Evolutionary conservation across 1,140 invertebrate genomes (phyloP).

Genomic region (Subanguina moxae): DNA sequence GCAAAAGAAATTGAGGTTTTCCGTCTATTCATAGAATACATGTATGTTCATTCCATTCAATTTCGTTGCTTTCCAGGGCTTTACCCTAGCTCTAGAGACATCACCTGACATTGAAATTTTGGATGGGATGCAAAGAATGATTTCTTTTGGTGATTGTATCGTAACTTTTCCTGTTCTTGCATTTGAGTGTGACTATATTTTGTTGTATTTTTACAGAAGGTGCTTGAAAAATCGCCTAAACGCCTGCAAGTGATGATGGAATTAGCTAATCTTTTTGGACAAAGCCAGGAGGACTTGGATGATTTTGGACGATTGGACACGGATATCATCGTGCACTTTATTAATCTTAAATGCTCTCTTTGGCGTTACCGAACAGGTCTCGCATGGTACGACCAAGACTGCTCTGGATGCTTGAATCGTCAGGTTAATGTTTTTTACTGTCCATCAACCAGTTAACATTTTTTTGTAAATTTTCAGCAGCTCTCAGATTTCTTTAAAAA

Average conservation of each 20-base stretch:
- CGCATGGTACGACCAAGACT: conserved; percentile 12
- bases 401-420: conserved; percentile 11
- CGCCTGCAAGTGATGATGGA: conserved; percentile 1
- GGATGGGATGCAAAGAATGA: not conserved
- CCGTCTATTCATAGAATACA: too few species aligned
- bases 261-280: not conserved
- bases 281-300: not conserved
- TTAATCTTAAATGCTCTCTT: conserved; percentile 12
- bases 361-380: conserved; percentile 14
- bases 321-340: conserved; percentile 5
- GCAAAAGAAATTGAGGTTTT: conserved; percentile 1
- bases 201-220: not conserved
- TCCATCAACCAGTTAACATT: not conserved
- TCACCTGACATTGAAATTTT: not conserved
- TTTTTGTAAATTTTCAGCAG: conserved; percentile 21
- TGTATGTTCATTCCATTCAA: too few species aligned
- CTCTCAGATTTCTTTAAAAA: conserved; percentile 12
- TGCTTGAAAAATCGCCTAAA: not conserved
- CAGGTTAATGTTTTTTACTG: conserved; percentile 7
- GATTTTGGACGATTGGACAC: conserved; percentile 2
- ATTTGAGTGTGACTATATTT: not conserved
- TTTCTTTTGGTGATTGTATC: not conserved
- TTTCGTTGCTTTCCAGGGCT: not conserved
- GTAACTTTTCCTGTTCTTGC: not conserved
- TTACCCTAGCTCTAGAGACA: not conserved